Percentiles rank a stretch among this genome's conserved stretches.
These are phyloP conservation scores for Lamellibrachia satsuma DNA, from an alignment of 2,888 invertebrate genomes.

Conservation along the genomic window DNA sequence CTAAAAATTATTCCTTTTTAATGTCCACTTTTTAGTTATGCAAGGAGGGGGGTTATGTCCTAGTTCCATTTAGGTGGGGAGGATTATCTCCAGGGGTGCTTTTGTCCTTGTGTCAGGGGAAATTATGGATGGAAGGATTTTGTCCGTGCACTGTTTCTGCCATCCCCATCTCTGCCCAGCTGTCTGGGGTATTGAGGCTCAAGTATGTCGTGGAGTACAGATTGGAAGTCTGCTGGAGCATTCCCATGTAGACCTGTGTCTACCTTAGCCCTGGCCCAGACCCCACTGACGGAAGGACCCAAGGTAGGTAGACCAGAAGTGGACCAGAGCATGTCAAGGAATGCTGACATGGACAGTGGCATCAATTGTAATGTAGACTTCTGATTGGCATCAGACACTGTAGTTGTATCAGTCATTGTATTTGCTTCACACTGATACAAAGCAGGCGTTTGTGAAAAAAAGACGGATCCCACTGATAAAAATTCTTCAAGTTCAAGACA, in stretches of 20 bases:
- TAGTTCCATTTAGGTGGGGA: no score
- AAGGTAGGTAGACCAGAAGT: background rate
- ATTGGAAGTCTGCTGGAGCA: background rate
- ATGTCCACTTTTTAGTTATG: no score
- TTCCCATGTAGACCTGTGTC: background rate
- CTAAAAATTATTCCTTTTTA: no score
- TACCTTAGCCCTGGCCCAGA: no score
- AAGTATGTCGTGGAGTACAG: background rate
- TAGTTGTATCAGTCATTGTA: background rate
- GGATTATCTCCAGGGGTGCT: no score
- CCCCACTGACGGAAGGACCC: background rate
- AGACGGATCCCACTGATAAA: background rate
- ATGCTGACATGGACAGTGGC: background rate
- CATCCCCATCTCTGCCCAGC: background rate
- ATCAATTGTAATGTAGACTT: background rate
- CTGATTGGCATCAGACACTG: background rate
- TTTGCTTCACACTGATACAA: background rate
- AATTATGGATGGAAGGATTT: no score
- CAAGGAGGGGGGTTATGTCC: no score
- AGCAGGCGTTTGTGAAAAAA: background rate
- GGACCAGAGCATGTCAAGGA: background rate
- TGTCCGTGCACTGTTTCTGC: no score
- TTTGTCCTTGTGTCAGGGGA: no score
- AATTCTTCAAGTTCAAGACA: background rate
- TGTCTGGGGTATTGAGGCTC: background rate